A percentile compares a stretch with the other conserved stretches of the same genome.
Conservation (phyloP, 2,113 vertebrate species). For the Colius striatus region DNA sequence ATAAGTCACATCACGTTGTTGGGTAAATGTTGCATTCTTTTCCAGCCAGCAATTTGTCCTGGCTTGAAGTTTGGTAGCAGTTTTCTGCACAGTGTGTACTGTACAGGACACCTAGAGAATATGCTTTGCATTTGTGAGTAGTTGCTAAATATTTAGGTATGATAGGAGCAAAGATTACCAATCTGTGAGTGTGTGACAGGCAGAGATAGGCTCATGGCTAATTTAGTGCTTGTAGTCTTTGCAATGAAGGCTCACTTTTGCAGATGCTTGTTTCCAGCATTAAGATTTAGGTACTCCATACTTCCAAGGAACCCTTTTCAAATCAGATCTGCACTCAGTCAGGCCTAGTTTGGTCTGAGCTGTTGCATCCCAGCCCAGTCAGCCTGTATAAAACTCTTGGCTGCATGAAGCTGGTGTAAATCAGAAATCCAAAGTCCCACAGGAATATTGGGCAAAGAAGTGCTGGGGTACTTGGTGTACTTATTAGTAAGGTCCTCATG, state of each 20-base stretch:
- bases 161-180: not conserved
- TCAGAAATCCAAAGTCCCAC: not conserved
- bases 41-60: slow-evolving; percentile 29
- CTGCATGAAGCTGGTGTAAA: not conserved
- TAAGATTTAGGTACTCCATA: not conserved
- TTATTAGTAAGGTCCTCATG: not conserved
- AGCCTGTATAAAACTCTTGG: not conserved
- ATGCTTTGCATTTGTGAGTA: slow-evolving; percentile 22
- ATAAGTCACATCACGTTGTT: not conserved
- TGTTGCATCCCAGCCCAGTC: not conserved
- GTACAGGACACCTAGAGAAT: slow-evolving; percentile 26
- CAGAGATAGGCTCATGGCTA: not conserved
- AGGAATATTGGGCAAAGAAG: not conserved
- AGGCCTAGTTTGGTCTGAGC: not conserved
- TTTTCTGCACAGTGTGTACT: slow-evolving; percentile 12
- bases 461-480: not conserved
- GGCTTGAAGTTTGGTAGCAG: not conserved
- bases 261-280: not conserved
- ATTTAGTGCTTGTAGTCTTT: not conserved
- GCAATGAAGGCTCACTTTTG: not conserved
- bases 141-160: not conserved
- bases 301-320: not conserved
- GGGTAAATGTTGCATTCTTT: not conserved
- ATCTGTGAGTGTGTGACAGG: not conserved
- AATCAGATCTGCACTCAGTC: not conserved